Evolutionary conservation across 2,797 vertebrate genomes (phyloP), one percentile per base, ranked within the genome.

Genomic region (Poecilia gillii): DNA sequence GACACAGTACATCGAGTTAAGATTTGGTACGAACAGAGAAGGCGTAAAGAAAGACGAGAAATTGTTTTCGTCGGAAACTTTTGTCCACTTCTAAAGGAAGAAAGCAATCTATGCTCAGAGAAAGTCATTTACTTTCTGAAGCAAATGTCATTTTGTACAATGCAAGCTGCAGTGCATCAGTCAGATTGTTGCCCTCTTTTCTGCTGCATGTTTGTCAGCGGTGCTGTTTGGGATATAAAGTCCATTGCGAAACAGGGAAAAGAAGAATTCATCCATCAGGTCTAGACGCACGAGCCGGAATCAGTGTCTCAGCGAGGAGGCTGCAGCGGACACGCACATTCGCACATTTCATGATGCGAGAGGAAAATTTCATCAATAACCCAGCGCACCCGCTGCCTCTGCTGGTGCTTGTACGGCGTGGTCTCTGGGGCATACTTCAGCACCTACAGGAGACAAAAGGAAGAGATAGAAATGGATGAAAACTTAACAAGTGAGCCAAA

Each of bases 341-440:
- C 97, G 13, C 98, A 99, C 36, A 91, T 95, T 87, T 99, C 98
- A 2, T 99, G 98, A 89, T 99, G 98, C 16, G 97, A 96, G 91
- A 99, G 92, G 74, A 97, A 97, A 92, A 99, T 97, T 90, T 99
- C 97, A 12, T 97, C 93, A 36, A 99, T 94, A 75, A 94, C 90
- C 97, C 98, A 98, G 51, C 93, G 97, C 8, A 96, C 90, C 85
- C 77, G 95, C 33, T 89, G 90, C 87, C 87, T 96, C 92, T 90
- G 84, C 28, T 88, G 87, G 43, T 78, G 87, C 33, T 80, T 89
- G 89, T 92, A 74, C 87, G 91, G 91, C 31, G 90, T 93, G 70
- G 92, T 88, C 82, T 97, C 97, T 39, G 97, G 97, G 77, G 96
- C 20, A 0, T 98, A 98, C 92, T 97, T 98, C 85, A 99, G 93